A percentile compares a stretch with the other conserved stretches of the same genome.
These are phyloP conservation scores for Diabrotica virgifera DNA, from an alignment of 1,140 invertebrate species.

Conservation along the genomic window DNA sequence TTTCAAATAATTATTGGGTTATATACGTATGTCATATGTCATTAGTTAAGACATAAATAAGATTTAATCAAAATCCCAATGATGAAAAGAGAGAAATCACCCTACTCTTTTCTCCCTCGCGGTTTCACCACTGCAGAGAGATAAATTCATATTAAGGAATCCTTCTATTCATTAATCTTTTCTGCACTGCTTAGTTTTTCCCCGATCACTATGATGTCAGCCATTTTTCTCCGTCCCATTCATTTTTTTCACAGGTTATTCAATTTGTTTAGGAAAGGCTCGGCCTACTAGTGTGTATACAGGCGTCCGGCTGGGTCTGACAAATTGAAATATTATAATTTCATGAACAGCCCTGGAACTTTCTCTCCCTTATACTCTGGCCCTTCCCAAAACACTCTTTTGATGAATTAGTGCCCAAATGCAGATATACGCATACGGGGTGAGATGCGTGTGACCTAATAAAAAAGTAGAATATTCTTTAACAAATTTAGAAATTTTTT, in stretches of 20 bases:
- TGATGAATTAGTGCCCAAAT: not conserved
- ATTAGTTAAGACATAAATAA: no score
- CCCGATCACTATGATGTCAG: not conserved
- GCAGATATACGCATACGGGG: not conserved
- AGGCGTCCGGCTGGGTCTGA: conserved; percentile 2
- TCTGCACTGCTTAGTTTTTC: conserved; percentile 9
- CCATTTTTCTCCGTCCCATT: conserved; percentile 4
- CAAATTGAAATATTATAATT: conserved; percentile 6
- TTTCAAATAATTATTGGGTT: no score
- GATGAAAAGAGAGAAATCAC: no score
- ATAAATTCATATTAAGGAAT: conserved; percentile 13
- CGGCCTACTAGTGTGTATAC: not conserved
- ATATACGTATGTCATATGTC: no score
- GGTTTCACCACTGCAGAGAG: not conserved
- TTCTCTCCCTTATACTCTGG: not conserved
- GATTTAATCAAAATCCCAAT: no score
- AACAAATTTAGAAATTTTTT: no score
- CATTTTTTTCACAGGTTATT: conserved; percentile 9
- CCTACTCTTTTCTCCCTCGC: not conserved
- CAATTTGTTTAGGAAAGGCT: conserved; percentile 2
- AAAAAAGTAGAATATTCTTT: no score
- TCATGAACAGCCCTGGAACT: not conserved
- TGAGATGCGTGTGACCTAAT: no score
- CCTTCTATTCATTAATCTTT: conserved; percentile 7
- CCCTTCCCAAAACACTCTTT: not conserved